Base-by-base conservation (phyloP, 2,113 vertebrate genomes). In the Conger conger region DNA sequence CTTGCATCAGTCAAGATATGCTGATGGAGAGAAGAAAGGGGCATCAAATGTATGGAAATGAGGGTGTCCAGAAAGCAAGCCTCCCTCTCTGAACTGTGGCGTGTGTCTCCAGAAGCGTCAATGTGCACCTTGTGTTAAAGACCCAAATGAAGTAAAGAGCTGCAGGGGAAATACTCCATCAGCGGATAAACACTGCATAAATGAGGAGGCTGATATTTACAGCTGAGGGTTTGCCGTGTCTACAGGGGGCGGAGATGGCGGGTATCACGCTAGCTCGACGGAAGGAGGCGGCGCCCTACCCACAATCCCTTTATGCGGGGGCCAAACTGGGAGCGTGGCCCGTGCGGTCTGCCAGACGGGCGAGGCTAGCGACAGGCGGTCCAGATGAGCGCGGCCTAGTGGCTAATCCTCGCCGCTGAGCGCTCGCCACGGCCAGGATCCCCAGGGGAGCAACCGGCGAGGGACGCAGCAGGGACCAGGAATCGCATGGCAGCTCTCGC, bases 401-500 rank as follows among this genome's bases (percentile, higher is more conserved):
- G 60, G 57, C 60, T 68, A 68, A 68, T 73, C 57, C 82, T 16
- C 35, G 18, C 23, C 33, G 37, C 30, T 38, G 57, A 82, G 27
- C 36, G n/a, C 54, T 40, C 38, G 57, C 33, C 33, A 13, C 37
- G 81, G 20, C 42, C 16, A 13, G 17, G 40, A 23, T 38, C 20
- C 42, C 30, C 11, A 33, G 45, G 85, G 89, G 82, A 89, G 87
- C 83, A 86, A 83, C 11, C 50, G 88, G 89, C 88, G 84, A 89
- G 57, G 85, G 89, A 88, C 89, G 89, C 83, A 87, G 91, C 68
- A 86, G 88, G 76, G 30, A 1, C 89, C 90, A 90, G 82, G 90
- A 89, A 91, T 93, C 89, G 86, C 90, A 20, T 27, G 35, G 87
- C 91, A 83, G 89, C 87, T 23, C 23, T 42, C 88, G n/a, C n/a